Evolutionary conservation across 2,113 vertebrate genomes (phyloP).

Genomic region (Xenopus borealis): DNA sequence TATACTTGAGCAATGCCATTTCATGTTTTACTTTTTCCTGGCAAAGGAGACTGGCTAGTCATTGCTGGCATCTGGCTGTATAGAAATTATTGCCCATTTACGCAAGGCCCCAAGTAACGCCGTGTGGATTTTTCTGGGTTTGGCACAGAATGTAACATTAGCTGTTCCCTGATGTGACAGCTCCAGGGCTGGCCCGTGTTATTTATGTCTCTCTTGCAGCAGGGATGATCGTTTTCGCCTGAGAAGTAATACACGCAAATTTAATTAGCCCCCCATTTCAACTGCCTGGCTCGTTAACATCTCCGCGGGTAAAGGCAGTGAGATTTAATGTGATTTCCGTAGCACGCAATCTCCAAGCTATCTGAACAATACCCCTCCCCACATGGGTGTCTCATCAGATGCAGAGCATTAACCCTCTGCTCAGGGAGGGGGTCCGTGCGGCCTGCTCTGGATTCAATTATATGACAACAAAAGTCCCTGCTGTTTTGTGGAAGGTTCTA

Average conservation of each 20-base stretch:
- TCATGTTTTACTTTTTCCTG: not conserved
- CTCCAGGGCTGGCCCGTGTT: constrained; percentile 41
- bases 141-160: constrained; percentile 43
- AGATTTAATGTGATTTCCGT: constrained; percentile 38
- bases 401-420: constrained; percentile 16
- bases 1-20: not conserved
- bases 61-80: constrained; percentile 21
- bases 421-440: constrained; percentile 38
- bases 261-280: constrained; percentile 11
- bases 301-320: constrained; percentile 41
- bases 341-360: constrained; percentile 38
- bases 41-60: not conserved
- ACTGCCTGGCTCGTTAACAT: constrained; percentile 24
- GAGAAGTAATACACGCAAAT: constrained; percentile 8
- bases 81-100: constrained; percentile 28
- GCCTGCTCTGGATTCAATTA: constrained; percentile 40
- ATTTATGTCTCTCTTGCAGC: constrained; percentile 46
- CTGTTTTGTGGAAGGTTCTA: constrained; percentile 45
- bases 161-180: constrained; percentile 43
- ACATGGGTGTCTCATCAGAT: constrained; percentile 21
- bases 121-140: constrained; percentile 30
- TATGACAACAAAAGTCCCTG: constrained; percentile 41
- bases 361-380: constrained; percentile 35
- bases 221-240: constrained; percentile 42
- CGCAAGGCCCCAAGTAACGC: constrained; percentile 33